phyloP scores from a whole-genome alignment of 2,113 vertebrate genomes.

The Porphyrio hochstetteri region DNA sequence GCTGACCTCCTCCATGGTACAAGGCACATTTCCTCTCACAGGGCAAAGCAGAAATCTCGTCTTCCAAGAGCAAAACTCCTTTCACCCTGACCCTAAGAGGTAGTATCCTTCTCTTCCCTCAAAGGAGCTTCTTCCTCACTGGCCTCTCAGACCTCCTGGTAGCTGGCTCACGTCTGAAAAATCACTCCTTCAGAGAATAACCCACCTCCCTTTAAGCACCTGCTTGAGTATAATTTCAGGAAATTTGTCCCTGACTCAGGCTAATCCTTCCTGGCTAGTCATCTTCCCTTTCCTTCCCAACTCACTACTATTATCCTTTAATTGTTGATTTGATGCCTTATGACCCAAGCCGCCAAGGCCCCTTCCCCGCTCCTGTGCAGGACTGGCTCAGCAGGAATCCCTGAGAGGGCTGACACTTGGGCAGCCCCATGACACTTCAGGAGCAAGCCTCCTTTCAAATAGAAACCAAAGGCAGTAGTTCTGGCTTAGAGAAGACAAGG shows the following conservation, averaged over 20 bases:
- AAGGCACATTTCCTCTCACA: background rate
- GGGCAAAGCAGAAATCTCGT: background rate
- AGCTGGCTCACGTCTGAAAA: conserved; percentile 1
- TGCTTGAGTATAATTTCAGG: conserved; percentile 52
- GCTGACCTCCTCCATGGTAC: background rate
- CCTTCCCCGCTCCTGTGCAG: background rate
- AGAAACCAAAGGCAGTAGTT: background rate
- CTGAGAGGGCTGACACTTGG: background rate
- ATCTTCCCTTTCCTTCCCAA: conserved; percentile 61
- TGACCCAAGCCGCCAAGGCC: background rate
- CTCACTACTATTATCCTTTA: conserved; percentile 51
- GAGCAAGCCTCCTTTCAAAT: background rate
- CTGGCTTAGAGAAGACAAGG: background rate
- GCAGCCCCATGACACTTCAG: background rate
- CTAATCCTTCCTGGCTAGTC: conserved; percentile 67
- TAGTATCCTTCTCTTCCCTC: background rate
- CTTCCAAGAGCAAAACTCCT: background rate
- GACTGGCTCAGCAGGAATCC: conserved; percentile 24
- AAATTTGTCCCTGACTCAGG: conserved; percentile 36
- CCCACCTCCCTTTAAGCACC: conserved; percentile 1
- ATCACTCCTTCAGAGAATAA: background rate
- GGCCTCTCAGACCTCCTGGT: background rate
- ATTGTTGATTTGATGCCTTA: conserved; percentile 31
- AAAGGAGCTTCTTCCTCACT: background rate
- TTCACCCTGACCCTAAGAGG: background rate